Evolutionary conservation across 2,888 invertebrate genomes (phyloP), one percentile per base, ranked within the genome.

Genomic region (Eupithecia insigniata): DNA sequence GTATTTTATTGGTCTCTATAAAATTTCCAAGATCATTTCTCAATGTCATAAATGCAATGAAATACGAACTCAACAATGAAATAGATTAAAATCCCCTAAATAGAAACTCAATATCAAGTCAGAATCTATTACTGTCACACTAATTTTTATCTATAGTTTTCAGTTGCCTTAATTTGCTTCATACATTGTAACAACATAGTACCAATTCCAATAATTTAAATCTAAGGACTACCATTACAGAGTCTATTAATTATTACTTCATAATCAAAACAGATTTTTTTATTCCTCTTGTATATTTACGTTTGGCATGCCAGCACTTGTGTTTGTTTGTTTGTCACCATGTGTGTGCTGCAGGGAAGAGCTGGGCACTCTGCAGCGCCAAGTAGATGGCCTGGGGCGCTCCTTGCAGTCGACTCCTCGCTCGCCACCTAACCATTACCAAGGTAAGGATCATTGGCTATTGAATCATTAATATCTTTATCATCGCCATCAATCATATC

Each of bases 281-380:
- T 18, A n/a, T n/a, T 30, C 30, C 18, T 60, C 28, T 22, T 64
- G 34, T 64, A 26, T n/a, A n/a, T n/a, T n/a, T n/a, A 14, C 34
- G 34, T 64, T 64, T 64, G 61, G 80, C 80, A 83, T 79, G 73
- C 70, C 66, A 75, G 74, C 78, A 77, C 77, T 18, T 32, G 61
- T 78, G 67, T 85, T 86, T 90, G 86, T 90, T 89, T 91, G 89
- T 87, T 90, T 94, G 71, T 88, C 95, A 96, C 96, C 94, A 85
- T 89, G 86, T 89, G 86, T 89, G 86, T 92, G 86, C 83, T 82
- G 77, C 94, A 94, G 94, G 94, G 86, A 96, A 95, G 96, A 96
- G 95, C 96, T 97, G 96, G 96, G 95, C 95, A 95, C 95, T 95
- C 95, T 97, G 96, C 96, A 96, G 95, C 96, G 95, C 96, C 96